Percentiles rank a stretch among this genome's conserved stretches.
Conservation (phyloP, 2,888 invertebrate species). For the Agapostemon virescens region DNA sequence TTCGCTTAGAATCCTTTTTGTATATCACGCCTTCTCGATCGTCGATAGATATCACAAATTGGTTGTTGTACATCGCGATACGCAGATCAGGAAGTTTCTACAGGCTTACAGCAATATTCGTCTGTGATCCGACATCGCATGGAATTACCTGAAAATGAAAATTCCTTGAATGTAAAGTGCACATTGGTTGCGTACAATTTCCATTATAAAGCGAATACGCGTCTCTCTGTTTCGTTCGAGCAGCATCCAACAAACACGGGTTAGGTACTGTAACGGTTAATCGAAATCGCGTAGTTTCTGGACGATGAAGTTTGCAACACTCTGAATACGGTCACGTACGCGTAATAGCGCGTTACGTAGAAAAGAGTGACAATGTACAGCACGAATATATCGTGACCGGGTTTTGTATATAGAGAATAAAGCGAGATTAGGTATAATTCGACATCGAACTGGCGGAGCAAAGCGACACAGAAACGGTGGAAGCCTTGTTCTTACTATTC, state of each 20-base stretch:
- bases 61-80: constrained; percentile 23
- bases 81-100: neutral
- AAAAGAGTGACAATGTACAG: constrained; percentile 12
- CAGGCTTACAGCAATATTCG: neutral
- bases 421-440: neutral
- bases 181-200: neutral
- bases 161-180: no score
- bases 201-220: neutral
- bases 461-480: neutral
- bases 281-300: neutral
- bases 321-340: neutral
- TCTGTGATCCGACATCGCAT: neutral
- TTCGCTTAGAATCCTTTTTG: constrained; percentile 21
- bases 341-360: neutral
- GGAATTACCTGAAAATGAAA: constrained; percentile 11
- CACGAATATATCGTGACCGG: neutral
- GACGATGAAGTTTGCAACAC: neutral
- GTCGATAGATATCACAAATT: constrained; percentile 26
- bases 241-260: neutral
- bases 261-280: neutral
- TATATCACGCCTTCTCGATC: constrained; percentile 23
- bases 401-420: neutral
- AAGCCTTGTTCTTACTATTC: neutral
- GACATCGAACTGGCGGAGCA: neutral
- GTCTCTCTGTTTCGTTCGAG: neutral